phyloP scores from a whole-genome alignment of 2,113 vertebrate genomes.

The Asarcornis scutulata region DNA sequence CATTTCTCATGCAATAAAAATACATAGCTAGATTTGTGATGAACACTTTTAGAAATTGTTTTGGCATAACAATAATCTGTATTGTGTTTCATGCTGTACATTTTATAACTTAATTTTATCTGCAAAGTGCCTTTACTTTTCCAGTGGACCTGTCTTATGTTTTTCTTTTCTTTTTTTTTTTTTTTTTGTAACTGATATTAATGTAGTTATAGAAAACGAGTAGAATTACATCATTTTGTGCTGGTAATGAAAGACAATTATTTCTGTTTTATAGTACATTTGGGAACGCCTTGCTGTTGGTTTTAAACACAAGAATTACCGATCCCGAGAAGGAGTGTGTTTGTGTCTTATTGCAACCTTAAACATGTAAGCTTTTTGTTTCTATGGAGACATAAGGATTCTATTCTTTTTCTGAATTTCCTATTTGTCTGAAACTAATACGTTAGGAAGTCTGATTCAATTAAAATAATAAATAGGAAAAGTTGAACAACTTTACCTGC shows the following conservation, averaged over 20 bases:
- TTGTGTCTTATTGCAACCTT: slow-evolving; percentile 91
- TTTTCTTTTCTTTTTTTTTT: neutral
- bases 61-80: neutral
- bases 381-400: slow-evolving; percentile 5
- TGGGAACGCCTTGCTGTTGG: slow-evolving; percentile 91
- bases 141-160: neutral
- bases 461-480: neutral
- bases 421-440: neutral
- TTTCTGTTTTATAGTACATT: slow-evolving; percentile 83
- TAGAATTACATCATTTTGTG: neutral
- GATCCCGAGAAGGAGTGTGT: slow-evolving; percentile 93
- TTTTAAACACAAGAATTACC: slow-evolving; percentile 99
- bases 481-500: neutral
- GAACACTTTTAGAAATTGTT: neutral
- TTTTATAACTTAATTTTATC: neutral
- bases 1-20: neutral
- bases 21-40: neutral
- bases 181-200: neutral
- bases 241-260: slow-evolving; percentile 34
- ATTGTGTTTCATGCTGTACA: neutral
- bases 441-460: neutral
- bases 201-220: neutral
- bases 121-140: neutral
- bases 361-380: slow-evolving; percentile 85
- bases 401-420: neutral